These are phyloP conservation scores for Chionis minor DNA, from an alignment of 2,113 vertebrate species.

Conservation along the genomic window DNA sequence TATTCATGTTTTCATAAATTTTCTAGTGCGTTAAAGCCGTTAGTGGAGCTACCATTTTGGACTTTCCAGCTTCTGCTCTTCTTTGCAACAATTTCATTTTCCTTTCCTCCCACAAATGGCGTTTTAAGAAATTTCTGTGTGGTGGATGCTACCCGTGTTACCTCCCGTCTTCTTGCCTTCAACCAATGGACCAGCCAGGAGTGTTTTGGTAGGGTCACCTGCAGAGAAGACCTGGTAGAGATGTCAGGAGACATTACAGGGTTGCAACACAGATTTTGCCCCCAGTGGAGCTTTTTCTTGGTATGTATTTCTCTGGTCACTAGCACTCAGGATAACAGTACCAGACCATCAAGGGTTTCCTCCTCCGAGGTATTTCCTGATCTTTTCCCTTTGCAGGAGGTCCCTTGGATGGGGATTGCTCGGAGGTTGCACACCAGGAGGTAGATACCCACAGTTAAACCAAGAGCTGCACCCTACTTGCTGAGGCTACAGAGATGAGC, in stretches of 20 bases:
- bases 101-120: background rate
- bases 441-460: background rate
- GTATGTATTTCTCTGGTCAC: background rate
- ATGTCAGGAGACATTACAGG: conserved; percentile 4
- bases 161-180: background rate
- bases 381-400: background rate
- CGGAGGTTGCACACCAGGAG: background rate
- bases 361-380: background rate
- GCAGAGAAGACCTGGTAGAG: background rate
- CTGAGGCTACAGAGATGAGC: background rate
- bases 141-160: background rate
- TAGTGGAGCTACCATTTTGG: conserved; percentile 34
- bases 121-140: conserved; percentile 3
- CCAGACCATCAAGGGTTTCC: background rate
- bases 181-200: background rate
- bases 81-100: background rate
- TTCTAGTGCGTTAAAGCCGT: conserved; percentile 16
- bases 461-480: background rate
- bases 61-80: conserved; percentile 14
- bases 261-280: background rate
- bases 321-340: background rate
- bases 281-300: background rate
- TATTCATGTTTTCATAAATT: conserved; percentile 75
- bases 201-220: conserved; percentile 1
- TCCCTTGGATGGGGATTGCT: background rate